Conservation (phyloP, 1,140 invertebrate species). For the Streblospio benedicti region DNA sequence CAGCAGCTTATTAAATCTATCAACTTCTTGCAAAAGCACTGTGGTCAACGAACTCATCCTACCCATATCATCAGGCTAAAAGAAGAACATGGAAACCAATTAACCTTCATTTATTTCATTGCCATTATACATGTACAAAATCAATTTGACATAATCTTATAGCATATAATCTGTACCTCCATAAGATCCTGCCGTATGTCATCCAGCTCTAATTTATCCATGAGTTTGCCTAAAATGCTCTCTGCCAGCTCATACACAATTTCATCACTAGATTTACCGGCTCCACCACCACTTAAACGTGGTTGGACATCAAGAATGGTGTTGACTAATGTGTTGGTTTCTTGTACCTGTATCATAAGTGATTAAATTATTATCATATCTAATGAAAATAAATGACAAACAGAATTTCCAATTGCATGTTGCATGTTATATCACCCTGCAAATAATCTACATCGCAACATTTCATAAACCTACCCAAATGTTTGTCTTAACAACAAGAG, state of each 20-base stretch:
- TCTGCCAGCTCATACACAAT: slow-evolving; percentile 65
- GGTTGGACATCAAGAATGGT: slow-evolving; percentile 69
- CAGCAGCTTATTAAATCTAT: slow-evolving; percentile 72
- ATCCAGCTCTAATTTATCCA: slow-evolving; percentile 55
- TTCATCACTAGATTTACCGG: slow-evolving; percentile 62
- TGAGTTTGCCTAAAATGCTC: slow-evolving; percentile 53
- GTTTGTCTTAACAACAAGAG: no score
- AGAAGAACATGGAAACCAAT: no score
- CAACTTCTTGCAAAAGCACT: slow-evolving; percentile 74
- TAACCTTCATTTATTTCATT: no score
- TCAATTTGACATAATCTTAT: no score
- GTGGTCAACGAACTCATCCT: slow-evolving; percentile 70
- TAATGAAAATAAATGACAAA: no score
- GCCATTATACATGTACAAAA: neutral
- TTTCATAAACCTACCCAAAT: no score
- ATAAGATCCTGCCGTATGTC: slow-evolving; percentile 46
- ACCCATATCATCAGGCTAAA: slow-evolving; percentile 57
- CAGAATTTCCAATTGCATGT: no score
- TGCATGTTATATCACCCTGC: no score
- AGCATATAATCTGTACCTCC: slow-evolving; percentile 25
- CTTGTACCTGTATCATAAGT: slow-evolving; percentile 60
- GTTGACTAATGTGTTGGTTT: slow-evolving; percentile 58
- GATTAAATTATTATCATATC: no score
- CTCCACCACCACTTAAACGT: slow-evolving; percentile 50
- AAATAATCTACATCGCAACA: no score